These are phyloP conservation scores for Phylloscopus collybita DNA, from an alignment of 2,797 vertebrate species.

Conservation along the genomic window DNA sequence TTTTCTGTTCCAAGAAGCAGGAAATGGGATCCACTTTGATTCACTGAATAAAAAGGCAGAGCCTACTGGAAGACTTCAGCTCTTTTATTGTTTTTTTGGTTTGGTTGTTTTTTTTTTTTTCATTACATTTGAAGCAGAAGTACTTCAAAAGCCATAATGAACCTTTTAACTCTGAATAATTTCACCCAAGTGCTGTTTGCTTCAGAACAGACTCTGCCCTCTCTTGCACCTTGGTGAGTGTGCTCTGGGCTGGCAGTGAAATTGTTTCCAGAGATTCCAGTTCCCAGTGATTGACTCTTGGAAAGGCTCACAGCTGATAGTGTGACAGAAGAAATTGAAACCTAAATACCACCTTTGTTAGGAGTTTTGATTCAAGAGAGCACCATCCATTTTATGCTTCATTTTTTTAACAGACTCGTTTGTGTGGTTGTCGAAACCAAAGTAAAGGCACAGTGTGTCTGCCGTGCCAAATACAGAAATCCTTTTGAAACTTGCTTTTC, in stretches of 20 bases:
- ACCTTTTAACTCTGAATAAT: background rate
- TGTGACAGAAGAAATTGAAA: background rate
- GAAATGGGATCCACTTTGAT: background rate
- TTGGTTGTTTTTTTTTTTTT: background rate
- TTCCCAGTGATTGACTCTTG: background rate
- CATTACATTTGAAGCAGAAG: background rate
- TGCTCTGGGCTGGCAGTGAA: background rate
- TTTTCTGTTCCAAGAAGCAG: background rate
- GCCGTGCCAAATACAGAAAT: background rate
- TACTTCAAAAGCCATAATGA: background rate
- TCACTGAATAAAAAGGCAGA: background rate
- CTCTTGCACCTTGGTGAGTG: accelerated
- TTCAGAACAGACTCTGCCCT: background rate
- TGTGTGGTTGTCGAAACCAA: background rate
- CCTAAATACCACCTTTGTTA: background rate
- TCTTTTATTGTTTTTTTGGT: background rate
- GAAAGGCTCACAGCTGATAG: background rate
- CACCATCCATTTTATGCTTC: background rate
- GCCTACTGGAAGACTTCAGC: background rate
- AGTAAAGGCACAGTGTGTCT: background rate
- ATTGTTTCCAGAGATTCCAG: background rate
- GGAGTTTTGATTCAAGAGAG: background rate
- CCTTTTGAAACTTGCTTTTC: background rate
- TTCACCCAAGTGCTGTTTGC: background rate
- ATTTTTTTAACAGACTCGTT: background rate